A percentile compares a stretch with the other conserved stretches of the same genome.
Conservation (phyloP, 2,888 invertebrate species). For the Agonopterix arenella region DNA sequence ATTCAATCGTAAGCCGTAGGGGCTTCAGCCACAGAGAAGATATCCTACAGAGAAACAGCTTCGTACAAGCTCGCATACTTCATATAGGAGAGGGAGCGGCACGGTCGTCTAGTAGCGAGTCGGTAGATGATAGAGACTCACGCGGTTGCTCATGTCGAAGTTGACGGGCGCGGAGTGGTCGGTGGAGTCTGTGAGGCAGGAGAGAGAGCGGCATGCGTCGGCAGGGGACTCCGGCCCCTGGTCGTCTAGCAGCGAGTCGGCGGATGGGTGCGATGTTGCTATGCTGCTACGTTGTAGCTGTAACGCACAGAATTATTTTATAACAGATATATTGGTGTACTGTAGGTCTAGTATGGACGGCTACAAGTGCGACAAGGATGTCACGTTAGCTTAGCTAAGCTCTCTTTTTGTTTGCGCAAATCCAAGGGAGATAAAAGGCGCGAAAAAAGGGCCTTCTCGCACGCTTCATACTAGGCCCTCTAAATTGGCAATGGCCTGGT, state of each 20-base stretch:
- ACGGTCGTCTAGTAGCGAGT: constrained; percentile 73
- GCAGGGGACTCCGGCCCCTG: constrained; percentile 64
- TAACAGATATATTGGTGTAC: no score
- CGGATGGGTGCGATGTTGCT: constrained; percentile 60
- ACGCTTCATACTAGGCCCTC: no score
- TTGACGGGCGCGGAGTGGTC: constrained; percentile 94
- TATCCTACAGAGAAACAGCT: not conserved
- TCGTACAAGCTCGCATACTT: not conserved
- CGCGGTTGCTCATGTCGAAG: constrained; percentile 95
- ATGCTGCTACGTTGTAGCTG: constrained; percentile 52
- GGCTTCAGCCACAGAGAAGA: no score
- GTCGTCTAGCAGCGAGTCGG: constrained; percentile 71
- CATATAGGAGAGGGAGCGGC: constrained; percentile 86
- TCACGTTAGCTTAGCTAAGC: no score
- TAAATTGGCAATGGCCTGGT: no score
- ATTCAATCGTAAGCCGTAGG: no score
- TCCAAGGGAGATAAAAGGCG: no score
- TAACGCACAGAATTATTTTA: not conserved
- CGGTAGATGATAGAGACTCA: constrained; percentile 66
- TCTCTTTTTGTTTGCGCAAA: no score
- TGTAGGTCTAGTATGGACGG: not conserved
- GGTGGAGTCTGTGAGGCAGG: constrained; percentile 91
- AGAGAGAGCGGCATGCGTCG: constrained; percentile 88
- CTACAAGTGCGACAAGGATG: not conserved
- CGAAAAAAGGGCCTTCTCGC: no score